Conservation (phyloP, 2,888 invertebrate species). For the Cacoxenus indagator region DNA sequence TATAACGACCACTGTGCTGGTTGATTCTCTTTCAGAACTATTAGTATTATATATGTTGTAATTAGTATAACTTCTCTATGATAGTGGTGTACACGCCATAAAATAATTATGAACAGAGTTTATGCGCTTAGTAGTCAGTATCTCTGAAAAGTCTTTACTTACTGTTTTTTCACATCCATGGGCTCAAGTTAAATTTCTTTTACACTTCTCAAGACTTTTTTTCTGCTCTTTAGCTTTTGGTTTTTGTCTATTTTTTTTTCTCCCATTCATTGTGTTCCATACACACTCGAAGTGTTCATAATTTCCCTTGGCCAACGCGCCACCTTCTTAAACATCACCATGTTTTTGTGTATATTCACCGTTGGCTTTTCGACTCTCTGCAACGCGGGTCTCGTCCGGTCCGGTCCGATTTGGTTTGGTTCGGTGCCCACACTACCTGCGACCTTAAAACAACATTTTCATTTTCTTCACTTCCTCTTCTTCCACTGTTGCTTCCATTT, state of each 20-base stretch:
- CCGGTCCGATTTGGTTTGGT: neutral
- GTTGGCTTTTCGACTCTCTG: neutral
- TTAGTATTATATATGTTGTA: too few relatives aligned
- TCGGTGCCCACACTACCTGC: neutral
- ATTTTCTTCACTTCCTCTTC: neutral
- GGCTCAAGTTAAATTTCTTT: too few relatives aligned
- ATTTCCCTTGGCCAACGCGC: neutral
- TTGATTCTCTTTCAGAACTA: too few relatives aligned
- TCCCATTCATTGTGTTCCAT: neutral
- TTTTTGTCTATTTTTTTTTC: neutral
- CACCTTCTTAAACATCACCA: neutral
- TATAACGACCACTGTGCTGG: too few relatives aligned
- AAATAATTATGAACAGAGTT: too few relatives aligned
- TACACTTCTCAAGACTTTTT: too few relatives aligned
- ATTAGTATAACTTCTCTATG: too few relatives aligned
- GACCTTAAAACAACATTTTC: neutral
- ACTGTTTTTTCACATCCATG: too few relatives aligned
- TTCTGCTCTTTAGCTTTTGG: neutral
- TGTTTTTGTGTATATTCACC: neutral
- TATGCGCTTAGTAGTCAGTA: too few relatives aligned
- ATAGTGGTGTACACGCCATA: too few relatives aligned
- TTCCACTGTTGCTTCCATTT: neutral
- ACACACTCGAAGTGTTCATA: neutral
- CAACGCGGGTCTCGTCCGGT: too few relatives aligned
- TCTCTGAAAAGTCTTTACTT: too few relatives aligned